Conservation (phyloP, 2,888 invertebrate genomes). For the Nudaria mundana region DNA sequence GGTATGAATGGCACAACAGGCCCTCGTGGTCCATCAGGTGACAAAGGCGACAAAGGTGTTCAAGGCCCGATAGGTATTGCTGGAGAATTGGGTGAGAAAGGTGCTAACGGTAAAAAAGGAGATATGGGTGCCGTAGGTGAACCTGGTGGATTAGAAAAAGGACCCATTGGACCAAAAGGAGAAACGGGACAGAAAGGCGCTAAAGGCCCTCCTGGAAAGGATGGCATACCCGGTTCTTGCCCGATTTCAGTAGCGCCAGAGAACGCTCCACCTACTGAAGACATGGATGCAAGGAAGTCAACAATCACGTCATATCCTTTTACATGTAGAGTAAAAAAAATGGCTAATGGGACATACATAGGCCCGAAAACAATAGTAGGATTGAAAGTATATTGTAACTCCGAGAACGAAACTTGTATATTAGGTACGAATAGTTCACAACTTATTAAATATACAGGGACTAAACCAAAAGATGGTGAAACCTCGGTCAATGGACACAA, state of each 20-base stretch:
- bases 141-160: neutral
- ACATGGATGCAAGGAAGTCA: neutral
- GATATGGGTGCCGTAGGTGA: neutral
- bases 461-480: neutral
- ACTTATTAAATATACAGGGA: neutral
- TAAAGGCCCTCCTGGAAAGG: neutral
- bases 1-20: no score
- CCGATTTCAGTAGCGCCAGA: neutral
- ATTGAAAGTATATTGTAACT: slow-evolving; percentile 4
- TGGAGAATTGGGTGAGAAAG: neutral
- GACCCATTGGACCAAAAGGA: neutral
- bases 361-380: no score
- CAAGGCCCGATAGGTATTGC: neutral
- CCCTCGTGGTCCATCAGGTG: neutral
- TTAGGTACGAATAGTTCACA: neutral
- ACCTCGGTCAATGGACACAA: neutral
- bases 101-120: neutral
- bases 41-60: neutral
- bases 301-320: neutral
- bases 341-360: neutral
- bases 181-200: neutral
- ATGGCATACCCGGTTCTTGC: slow-evolving; percentile 1
- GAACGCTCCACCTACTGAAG: rapidly evolving
- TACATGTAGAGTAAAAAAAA: neutral
- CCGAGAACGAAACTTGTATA: slow-evolving; percentile 11